Conservation (phyloP, 2,113 vertebrate species). For the Syrrhaptes paradoxus region DNA sequence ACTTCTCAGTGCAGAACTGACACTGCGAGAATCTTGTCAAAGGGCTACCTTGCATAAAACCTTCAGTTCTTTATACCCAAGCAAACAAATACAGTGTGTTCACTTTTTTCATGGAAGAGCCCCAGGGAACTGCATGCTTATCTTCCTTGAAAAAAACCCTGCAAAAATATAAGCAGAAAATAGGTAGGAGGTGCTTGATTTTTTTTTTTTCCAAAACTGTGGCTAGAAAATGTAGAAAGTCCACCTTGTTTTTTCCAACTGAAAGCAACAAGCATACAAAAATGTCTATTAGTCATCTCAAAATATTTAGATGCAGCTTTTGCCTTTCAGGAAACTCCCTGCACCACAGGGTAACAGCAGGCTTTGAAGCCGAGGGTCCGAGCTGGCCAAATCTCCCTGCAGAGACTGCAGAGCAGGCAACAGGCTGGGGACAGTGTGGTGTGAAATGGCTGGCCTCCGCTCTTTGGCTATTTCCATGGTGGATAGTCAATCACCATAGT, state of each 20-base stretch:
- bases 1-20: neutral
- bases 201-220: neutral
- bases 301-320: neutral
- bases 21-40: neutral
- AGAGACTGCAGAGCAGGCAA: neutral
- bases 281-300: neutral
- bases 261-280: neutral
- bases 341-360: neutral
- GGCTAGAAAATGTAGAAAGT: neutral
- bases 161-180: neutral
- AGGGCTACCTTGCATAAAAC: neutral
- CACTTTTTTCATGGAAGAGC: neutral
- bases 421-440: rapidly evolving
- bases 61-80: neutral
- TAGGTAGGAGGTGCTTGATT: neutral
- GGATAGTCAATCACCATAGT: neutral
- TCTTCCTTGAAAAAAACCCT: neutral
- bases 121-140: neutral
- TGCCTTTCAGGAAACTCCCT: neutral
- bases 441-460: rapidly evolving
- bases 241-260: rapidly evolving
- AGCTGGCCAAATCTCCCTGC: neutral
- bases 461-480: rapidly evolving
- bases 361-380: neutral
- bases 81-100: neutral